Percentiles rank a stretch among this genome's conserved stretches.
These are phyloP conservation scores for Porites lobata DNA, from an alignment of 92 coral and sea anemone species.

Conservation along the genomic window DNA sequence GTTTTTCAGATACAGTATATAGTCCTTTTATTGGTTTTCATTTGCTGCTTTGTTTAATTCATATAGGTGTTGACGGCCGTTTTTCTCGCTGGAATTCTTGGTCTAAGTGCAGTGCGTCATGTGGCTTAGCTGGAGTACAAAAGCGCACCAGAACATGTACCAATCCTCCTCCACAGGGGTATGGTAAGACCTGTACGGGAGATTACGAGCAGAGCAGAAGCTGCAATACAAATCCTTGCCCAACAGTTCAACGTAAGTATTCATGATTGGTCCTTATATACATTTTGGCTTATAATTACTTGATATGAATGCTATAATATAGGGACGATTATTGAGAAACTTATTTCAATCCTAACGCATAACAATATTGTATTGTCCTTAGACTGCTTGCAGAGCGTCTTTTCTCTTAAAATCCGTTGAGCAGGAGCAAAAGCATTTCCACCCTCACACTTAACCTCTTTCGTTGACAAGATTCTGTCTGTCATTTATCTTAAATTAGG, in stretches of 20 bases:
- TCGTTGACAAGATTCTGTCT: too few relatives aligned
- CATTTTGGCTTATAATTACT: not conserved
- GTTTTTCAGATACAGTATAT: too few relatives aligned
- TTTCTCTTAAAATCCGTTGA: too few relatives aligned
- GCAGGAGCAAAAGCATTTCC: too few relatives aligned
- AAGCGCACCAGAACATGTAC: constrained; percentile 58
- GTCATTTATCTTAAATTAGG: too few relatives aligned
- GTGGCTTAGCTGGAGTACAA: constrained; percentile 1
- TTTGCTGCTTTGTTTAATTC: not conserved
- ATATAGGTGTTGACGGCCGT: constrained; percentile 17
- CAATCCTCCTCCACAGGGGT: constrained; percentile 58
- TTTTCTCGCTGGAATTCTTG: constrained; percentile 23
- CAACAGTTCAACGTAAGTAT: constrained; percentile 12
- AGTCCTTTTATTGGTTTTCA: too few relatives aligned
- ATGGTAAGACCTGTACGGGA: constrained; percentile 59
- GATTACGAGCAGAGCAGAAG: not conserved
- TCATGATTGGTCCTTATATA: not conserved
- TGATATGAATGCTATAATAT: not conserved
- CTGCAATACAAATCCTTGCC: constrained; percentile 47
- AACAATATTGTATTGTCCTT: too few relatives aligned
- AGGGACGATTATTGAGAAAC: not conserved
- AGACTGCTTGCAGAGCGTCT: too few relatives aligned
- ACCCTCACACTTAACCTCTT: too few relatives aligned
- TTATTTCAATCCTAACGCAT: too few relatives aligned
- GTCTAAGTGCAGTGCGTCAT: constrained; percentile 1